These are phyloP conservation scores for Drosophila seguyi DNA, from an alignment of 1,140 invertebrate genomes.

Conservation along the genomic window DNA sequence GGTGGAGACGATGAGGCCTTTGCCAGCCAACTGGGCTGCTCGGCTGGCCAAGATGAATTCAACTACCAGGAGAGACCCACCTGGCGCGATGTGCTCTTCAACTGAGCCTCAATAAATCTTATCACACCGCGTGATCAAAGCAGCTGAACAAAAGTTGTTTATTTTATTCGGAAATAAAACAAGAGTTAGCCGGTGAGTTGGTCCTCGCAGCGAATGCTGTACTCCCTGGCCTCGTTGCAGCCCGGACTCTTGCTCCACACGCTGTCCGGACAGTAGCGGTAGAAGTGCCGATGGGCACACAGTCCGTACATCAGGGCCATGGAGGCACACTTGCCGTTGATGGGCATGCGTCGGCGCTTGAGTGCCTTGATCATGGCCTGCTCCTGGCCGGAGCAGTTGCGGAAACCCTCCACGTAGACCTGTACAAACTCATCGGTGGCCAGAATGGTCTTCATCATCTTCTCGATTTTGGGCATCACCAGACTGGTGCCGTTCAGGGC, in stretches of 20 bases:
- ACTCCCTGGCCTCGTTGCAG: constrained; percentile 48
- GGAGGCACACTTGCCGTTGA: constrained; percentile 49
- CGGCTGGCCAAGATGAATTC: not conserved
- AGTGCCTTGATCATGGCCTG: constrained; percentile 34
- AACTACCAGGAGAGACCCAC: constrained; percentile 33
- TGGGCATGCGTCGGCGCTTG: constrained; percentile 42
- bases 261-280: constrained; percentile 44
- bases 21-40: constrained; percentile 1
- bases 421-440: constrained; percentile 12
- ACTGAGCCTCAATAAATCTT: constrained; percentile 24
- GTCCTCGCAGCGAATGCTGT: constrained; percentile 28
- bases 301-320: constrained; percentile 55
- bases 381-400: constrained; percentile 29
- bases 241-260: constrained; percentile 44
- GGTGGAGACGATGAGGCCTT: constrained; percentile 2
- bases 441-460: constrained; percentile 34
- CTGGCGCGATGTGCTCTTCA: constrained; percentile 62
- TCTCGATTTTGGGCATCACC: constrained; percentile 35
- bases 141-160: constrained; percentile 22
- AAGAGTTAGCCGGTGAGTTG: not conserved
- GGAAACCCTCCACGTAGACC: constrained; percentile 38
- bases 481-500: constrained; percentile 44
- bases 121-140: constrained; percentile 18
- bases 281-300: constrained; percentile 55
- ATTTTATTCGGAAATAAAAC: constrained; percentile 7